Evolutionary conservation across 1,140 invertebrate genomes (phyloP).

Genomic region (Leptinotarsa undecemlineata): DNA sequence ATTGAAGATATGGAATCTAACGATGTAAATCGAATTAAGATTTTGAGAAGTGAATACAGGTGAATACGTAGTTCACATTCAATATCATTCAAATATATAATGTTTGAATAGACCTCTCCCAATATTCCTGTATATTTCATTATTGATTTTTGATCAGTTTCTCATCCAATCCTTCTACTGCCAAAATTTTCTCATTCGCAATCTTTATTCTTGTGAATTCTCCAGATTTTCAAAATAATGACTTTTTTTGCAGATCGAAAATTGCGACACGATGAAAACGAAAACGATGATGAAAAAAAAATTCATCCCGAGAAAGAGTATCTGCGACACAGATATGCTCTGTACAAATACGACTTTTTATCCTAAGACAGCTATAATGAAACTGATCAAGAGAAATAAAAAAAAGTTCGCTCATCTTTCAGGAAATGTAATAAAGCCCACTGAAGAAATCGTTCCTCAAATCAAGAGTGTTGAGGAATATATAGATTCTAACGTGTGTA

Average conservation of each 20-base stretch:
- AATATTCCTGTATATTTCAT: too few relatives aligned
- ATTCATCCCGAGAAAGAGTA: conserved; percentile 27
- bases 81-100: too few relatives aligned
- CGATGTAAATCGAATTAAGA: too few relatives aligned
- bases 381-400: conserved; percentile 33
- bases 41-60: too few relatives aligned
- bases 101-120: too few relatives aligned
- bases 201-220: too few relatives aligned
- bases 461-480: conserved; percentile 21
- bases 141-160: too few relatives aligned
- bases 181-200: too few relatives aligned
- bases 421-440: conserved; percentile 37
- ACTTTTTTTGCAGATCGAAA: not conserved
- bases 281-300: conserved; percentile 16
- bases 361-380: conserved; percentile 37
- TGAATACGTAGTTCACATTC: too few relatives aligned
- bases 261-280: conserved; percentile 16
- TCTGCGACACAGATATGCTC: conserved; percentile 10
- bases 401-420: conserved; percentile 30
- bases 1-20: too few relatives aligned
- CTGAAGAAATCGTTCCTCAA: conserved; percentile 19
- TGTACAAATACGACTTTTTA: conserved; percentile 34
- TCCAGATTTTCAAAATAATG: too few relatives aligned
- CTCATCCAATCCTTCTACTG: too few relatives aligned
- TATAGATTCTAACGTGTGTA: conserved; percentile 35